Conservation (phyloP, 2,888 invertebrate species). For the Torymus tubicola region DNA sequence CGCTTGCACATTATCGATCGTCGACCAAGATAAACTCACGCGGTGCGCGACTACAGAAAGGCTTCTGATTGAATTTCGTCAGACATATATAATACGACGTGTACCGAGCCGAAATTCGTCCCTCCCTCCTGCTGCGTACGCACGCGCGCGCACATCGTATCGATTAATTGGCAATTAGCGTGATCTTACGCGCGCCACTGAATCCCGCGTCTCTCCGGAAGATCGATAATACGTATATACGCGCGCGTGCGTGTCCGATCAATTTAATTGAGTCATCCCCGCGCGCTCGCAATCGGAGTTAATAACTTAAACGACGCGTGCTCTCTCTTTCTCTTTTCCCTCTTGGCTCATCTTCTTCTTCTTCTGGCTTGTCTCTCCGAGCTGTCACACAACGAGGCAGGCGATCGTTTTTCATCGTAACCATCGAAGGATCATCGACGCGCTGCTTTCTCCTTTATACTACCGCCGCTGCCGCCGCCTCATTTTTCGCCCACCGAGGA, state of each 20-base stretch:
- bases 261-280: constrained; percentile 16
- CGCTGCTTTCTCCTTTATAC: neutral
- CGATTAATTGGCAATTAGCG: constrained; percentile 22
- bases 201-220: too few species aligned
- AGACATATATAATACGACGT: neutral
- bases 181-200: too few species aligned
- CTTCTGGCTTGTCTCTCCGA: neutral
- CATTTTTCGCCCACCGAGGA: neutral
- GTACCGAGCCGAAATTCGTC: neutral
- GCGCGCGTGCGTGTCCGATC: neutral
- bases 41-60: neutral
- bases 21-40: neutral
- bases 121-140: neutral
- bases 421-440: too few species aligned
- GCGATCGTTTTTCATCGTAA: too few species aligned
- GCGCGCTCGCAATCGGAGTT: neutral
- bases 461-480: neutral
- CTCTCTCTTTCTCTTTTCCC: neutral
- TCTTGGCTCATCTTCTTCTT: too few species aligned
- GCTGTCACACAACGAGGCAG: too few species aligned
- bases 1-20: neutral
- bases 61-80: constrained; percentile 1
- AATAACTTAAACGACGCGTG: neutral
- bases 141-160: neutral
- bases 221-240: too few species aligned